Evolutionary conservation across 2,113 vertebrate species (phyloP).

Genomic region (Ascaphus truei): DNA sequence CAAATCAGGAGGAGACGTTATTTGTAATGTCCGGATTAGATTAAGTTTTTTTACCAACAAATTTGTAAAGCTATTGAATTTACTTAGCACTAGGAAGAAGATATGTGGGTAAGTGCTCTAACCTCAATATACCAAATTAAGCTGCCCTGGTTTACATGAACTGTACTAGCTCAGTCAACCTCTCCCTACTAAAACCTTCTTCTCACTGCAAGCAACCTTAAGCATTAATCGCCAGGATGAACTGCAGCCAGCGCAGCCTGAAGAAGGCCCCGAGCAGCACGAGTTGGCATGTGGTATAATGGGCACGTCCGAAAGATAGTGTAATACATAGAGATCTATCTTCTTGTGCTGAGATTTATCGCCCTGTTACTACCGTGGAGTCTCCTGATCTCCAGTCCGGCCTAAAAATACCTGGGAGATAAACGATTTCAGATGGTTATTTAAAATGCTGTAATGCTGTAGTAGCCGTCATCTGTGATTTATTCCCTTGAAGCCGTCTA

Average conservation of each 20-base stretch:
- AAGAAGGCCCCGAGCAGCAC: background rate
- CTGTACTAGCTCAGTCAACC: too few species aligned
- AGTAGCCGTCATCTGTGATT: background rate
- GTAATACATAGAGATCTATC: background rate
- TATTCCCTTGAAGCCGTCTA: conserved; percentile 3
- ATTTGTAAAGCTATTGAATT: too few species aligned
- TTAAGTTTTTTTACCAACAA: too few species aligned
- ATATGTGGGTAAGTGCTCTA: too few species aligned
- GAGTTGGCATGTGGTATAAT: background rate
- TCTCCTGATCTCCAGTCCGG: background rate
- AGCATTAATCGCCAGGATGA: background rate
- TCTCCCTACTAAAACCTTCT: background rate
- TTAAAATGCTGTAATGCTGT: conserved; percentile 8
- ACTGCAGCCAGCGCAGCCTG: background rate
- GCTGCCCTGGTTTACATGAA: too few species aligned
- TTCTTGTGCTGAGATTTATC: background rate
- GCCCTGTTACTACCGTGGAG: background rate
- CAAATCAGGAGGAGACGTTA: too few species aligned
- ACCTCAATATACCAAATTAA: background rate
- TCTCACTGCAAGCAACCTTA: background rate
- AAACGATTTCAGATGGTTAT: background rate
- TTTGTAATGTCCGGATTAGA: too few species aligned
- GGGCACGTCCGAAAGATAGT: background rate
- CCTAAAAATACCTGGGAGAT: conserved; percentile 1
- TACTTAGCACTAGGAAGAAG: too few species aligned